Base-by-base conservation (phyloP, 2,888 invertebrate species). In the Sphinx pinastri region DNA sequence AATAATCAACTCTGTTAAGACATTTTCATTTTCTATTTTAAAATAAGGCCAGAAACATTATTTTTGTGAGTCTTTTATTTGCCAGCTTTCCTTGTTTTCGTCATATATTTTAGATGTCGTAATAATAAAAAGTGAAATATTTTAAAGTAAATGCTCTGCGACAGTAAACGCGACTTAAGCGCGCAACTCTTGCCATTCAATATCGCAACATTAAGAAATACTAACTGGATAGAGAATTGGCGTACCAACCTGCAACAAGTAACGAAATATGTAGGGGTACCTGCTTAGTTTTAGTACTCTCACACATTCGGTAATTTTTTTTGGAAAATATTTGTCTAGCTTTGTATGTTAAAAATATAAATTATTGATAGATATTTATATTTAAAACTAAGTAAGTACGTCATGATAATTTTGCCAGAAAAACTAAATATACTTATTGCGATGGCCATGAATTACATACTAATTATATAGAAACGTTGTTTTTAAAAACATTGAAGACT, bases 181-280 rank as follows among this genome's bases (percentile, higher is more conserved):
- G 79, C 80, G 82, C 85, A 84, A 85, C 82, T 86, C 81, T 83
- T 79, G 82, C 83, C 80, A 85, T 88, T 87, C 83, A 86, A 86
- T 89, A 86, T 87, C 86, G 88, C 88, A 91, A 89, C 87, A 77
- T 89, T 90, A 86, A 83, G 90, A 90, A 91, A 90, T 88, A 86
- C 80, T 85, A 88, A 87, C 88, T 88, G 82, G 85, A 86, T 87
- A 83, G 81, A 85, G 85, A 84, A 88, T 85, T 88, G 83, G 84
- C 82, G 81, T 81, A 84, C 81, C 76, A 77, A 83, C 78, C 82
- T 83, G 85, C 84, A 86, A 84, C 81, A 81, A 77, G 71, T 76
- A 73, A 67, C 70, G 67, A 70, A 70, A 70, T 70, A 69, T 19
- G 10, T 19, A 19, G 38, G 25, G 25, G 38, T 8, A 5, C 58